Evolutionary conservation across 1,140 invertebrate genomes (phyloP).

Genomic region (Drosophila lacertosa): DNA sequence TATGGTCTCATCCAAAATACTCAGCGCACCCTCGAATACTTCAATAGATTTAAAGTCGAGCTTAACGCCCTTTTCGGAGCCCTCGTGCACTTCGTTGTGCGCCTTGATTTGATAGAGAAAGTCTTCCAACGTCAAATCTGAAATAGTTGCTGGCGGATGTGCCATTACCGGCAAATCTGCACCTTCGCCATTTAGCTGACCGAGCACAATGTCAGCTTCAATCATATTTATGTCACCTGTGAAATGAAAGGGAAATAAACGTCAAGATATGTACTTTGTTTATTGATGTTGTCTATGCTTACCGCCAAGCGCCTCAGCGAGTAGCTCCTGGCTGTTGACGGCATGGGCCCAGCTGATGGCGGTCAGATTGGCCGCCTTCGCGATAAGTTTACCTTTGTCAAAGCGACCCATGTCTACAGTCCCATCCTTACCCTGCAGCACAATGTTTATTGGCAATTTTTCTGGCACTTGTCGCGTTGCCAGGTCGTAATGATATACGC

Average conservation of each 20-base stretch:
- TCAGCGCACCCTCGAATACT: slow-evolving; percentile 88
- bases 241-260: neutral
- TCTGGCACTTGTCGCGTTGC: neutral
- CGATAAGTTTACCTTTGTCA: slow-evolving; percentile 38
- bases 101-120: slow-evolving; percentile 88
- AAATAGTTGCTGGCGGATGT: slow-evolving; percentile 90
- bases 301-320: slow-evolving; percentile 87
- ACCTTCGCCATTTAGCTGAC: slow-evolving; percentile 85
- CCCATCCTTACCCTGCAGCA: slow-evolving; percentile 15
- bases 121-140: slow-evolving; percentile 90
- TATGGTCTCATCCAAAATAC: slow-evolving; percentile 85
- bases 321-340: slow-evolving; percentile 88
- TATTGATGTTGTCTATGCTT: slow-evolving; percentile 56
- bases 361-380: slow-evolving; percentile 86
- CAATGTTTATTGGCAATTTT: slow-evolving; percentile 3
- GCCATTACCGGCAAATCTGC: slow-evolving; percentile 91
- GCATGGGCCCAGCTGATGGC: slow-evolving; percentile 93
- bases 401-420: slow-evolving; percentile 25
- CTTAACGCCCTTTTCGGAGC: slow-evolving; percentile 90
- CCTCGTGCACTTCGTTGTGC: slow-evolving; percentile 80
- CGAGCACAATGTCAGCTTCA: slow-evolving; percentile 94
- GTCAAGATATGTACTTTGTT: neutral
- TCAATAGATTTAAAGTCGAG: slow-evolving; percentile 94
- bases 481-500: slow-evolving; percentile 47
- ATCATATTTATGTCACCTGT: slow-evolving; percentile 89